Percentiles rank a stretch among this genome's conserved stretches.
These are phyloP conservation scores for Myrmecophaga tridactyla DNA, from an alignment of 2,113 vertebrate species.

Conservation along the genomic window DNA sequence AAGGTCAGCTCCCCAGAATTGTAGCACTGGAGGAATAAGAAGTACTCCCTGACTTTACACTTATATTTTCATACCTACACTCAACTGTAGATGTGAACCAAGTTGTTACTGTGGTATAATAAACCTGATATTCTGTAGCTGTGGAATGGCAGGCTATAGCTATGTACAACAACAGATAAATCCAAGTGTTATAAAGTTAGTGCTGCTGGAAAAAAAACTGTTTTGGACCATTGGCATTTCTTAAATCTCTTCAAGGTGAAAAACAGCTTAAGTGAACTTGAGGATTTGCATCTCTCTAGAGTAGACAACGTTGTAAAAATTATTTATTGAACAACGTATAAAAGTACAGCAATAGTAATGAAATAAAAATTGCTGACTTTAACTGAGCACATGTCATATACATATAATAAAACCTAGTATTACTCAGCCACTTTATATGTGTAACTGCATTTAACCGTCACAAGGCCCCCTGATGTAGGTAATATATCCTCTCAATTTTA, in stretches of 20 bases:
- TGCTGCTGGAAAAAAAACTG: not conserved
- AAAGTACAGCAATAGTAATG: not conserved
- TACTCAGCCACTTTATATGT: not conserved
- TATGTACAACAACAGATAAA: fast-evolving
- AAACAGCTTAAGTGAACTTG: not conserved
- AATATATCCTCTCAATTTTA: not conserved
- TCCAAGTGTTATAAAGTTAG: not conserved
- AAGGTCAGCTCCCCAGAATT: not conserved
- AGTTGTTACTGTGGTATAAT: not conserved
- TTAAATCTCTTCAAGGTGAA: not conserved
- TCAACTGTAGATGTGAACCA: not conserved
- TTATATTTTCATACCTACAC: not conserved
- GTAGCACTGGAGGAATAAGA: not conserved
- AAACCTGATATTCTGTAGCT: not conserved
- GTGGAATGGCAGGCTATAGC: not conserved
- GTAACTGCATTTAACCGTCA: not conserved
- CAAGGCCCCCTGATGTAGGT: not conserved
- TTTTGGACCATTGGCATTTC: not conserved
- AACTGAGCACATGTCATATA: not conserved
- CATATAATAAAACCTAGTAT: not conserved
- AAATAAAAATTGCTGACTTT: not conserved
- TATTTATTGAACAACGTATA: not conserved
- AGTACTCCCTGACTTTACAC: not conserved
- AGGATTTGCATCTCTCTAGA: not conserved
- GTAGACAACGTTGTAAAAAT: not conserved